Evolutionary conservation across 2,797 vertebrate species (phyloP).

Genomic region (Peromyscus attwateri): DNA sequence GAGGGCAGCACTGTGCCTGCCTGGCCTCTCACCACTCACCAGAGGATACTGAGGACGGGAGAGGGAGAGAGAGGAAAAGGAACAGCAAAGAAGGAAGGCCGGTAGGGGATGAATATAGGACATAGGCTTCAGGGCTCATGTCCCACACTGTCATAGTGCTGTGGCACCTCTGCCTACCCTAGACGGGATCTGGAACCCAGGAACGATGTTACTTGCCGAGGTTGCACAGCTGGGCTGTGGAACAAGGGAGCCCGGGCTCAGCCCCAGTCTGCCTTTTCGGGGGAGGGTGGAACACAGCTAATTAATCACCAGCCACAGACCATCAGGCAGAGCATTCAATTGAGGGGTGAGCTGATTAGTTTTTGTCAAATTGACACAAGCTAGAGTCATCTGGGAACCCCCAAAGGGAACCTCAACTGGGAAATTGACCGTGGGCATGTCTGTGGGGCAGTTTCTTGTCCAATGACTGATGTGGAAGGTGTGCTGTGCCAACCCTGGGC

Average conservation of each 20-base stretch:
- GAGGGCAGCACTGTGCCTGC: slow-evolving; percentile 12
- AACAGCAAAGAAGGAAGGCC: background rate
- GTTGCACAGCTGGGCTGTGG: background rate
- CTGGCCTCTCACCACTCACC: background rate
- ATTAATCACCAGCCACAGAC: background rate
- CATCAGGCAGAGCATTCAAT: background rate
- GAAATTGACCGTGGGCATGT: background rate
- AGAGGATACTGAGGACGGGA: background rate
- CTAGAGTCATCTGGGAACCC: background rate
- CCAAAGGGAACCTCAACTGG: background rate
- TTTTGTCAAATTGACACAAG: background rate
- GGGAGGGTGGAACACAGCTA: background rate
- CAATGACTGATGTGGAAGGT: background rate
- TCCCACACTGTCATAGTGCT: background rate
- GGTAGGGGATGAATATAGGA: background rate
- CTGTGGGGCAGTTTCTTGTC: background rate
- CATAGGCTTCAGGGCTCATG: background rate
- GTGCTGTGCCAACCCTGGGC: background rate
- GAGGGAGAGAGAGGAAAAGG: no score
- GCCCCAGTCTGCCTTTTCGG: background rate
- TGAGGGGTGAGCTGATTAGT: background rate
- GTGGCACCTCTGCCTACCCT: background rate
- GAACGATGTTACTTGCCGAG: background rate
- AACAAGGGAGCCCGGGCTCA: background rate
- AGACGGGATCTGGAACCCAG: background rate